phyloP scores from a whole-genome alignment of 2,888 invertebrate species.

The Amphipoea oculea region DNA sequence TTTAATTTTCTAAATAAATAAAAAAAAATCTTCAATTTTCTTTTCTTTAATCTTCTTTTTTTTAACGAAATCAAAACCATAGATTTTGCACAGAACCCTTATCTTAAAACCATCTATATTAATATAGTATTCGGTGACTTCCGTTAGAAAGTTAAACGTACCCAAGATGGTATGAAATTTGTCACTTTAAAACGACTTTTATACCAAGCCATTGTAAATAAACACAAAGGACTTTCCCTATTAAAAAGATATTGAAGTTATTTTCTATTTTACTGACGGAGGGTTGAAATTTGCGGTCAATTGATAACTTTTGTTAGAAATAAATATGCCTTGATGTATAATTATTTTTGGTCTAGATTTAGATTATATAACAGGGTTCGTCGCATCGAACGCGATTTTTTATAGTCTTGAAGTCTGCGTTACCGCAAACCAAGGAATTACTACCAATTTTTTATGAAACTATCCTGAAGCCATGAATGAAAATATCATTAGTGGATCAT shows the following conservation, averaged over 20 bases:
- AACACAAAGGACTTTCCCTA: conserved; percentile 68
- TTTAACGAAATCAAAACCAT: background rate
- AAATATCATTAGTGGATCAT: background rate
- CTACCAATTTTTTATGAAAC: background rate
- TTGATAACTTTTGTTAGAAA: conserved; percentile 24
- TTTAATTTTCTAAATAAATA: too few relatives aligned
- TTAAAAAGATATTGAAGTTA: conserved; percentile 64
- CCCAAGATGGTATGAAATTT: conserved; percentile 68
- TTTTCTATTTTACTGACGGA: conserved; percentile 58
- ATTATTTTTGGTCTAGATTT: background rate
- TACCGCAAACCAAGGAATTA: background rate
- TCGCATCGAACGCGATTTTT: background rate
- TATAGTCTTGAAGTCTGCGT: background rate
- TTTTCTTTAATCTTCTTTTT: background rate
- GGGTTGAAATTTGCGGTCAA: conserved; percentile 54
- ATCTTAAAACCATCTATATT: conserved; percentile 23
- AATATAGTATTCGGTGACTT: conserved; percentile 34
- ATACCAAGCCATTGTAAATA: conserved; percentile 71
- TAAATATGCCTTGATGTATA: background rate
- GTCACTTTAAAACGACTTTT: conserved; percentile 72
- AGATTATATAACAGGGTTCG: background rate
- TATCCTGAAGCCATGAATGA: background rate
- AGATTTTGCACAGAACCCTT: background rate
- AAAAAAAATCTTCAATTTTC: background rate
- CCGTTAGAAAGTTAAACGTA: conserved; percentile 62